Base-by-base conservation (phyloP, 2,888 invertebrate species). In the Eulithis testata region DNA sequence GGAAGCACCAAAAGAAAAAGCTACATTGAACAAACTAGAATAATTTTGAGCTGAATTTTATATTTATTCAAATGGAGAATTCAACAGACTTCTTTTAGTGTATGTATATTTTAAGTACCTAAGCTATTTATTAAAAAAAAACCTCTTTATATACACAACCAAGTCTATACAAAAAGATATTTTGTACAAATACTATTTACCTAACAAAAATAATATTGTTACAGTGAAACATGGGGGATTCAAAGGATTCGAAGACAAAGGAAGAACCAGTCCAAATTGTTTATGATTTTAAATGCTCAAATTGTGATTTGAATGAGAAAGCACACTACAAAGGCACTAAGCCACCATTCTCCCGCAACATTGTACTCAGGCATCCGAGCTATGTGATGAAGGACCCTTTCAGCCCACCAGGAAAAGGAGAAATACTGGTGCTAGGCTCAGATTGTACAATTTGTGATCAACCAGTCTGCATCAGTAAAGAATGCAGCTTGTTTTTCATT, bases 341-440 rank as follows among this genome's bases (percentile, higher is more conserved):
- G 68, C 97, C 97, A 31, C 95, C 96, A 3, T 97, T 97, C 83
- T 94, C 95, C 2, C 94, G 95, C 71, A 94, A 95, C 64, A 90
- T 97, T 47, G 84, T 89, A 44, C 94, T 97, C 62, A 89, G 94
- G 72, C 97, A 97, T 82, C 94, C 96, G 43, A 95, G 95, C 68
- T 98, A 96, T 85, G 87, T 97, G 0, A 96, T 97, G 94, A 96
- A 96, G 79, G 98, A 98, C 88, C 98, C 98, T 0, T 98, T 98
- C 81, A 94, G 95, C 76, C 94, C 96, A 1, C 95, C 95, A 6
- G 95, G 95, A 62, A 95, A 94, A 82, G 95, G 96, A n/a, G 96
- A 97, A 85, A 95, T 96, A 77, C 88, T 97, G 68, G 93, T 97
- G 4, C 80, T 98, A 14, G 98, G 98, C 2, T 94, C 95, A 11